Percentiles rank a stretch among this genome's conserved stretches.
Evolutionary conservation across 2,113 vertebrate genomes (phyloP).

Genomic region (Equus przewalskii): DNA sequence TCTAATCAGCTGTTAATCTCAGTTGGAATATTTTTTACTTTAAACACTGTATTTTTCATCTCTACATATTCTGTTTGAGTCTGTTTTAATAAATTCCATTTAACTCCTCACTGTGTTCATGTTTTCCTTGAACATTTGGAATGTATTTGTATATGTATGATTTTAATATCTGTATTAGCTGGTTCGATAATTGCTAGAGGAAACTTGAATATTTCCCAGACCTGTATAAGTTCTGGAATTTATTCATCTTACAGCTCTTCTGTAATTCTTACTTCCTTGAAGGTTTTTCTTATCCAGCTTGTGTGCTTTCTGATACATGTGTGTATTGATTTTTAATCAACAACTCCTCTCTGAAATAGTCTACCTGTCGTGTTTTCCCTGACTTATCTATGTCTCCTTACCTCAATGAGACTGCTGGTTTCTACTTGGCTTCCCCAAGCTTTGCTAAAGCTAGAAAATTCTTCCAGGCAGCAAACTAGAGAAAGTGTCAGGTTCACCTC

Average conservation of each 20-base stretch:
- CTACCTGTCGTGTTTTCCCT: background rate
- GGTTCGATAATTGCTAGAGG: background rate
- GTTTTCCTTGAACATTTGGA: background rate
- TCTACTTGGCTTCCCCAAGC: background rate
- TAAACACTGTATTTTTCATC: background rate
- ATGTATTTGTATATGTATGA: background rate
- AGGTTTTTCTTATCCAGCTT: background rate
- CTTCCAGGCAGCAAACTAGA: background rate
- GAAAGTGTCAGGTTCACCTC: background rate
- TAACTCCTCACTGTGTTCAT: background rate
- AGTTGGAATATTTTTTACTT: background rate
- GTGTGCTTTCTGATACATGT: background rate
- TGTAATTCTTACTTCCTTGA: background rate
- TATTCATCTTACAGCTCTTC: background rate
- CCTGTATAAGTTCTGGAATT: background rate
- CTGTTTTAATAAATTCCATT: background rate
- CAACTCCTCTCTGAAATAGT: background rate
- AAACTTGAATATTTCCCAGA: background rate
- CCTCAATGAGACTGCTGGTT: background rate
- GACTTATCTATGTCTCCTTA: background rate
- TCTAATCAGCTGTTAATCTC: background rate
- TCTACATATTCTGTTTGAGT: background rate
- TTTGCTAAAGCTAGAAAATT: background rate
- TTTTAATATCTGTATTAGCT: background rate
- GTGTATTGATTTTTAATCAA: background rate